Evolutionary conservation across 2,797 vertebrate genomes (phyloP).

Genomic region (Serranus cabrilla): DNA sequence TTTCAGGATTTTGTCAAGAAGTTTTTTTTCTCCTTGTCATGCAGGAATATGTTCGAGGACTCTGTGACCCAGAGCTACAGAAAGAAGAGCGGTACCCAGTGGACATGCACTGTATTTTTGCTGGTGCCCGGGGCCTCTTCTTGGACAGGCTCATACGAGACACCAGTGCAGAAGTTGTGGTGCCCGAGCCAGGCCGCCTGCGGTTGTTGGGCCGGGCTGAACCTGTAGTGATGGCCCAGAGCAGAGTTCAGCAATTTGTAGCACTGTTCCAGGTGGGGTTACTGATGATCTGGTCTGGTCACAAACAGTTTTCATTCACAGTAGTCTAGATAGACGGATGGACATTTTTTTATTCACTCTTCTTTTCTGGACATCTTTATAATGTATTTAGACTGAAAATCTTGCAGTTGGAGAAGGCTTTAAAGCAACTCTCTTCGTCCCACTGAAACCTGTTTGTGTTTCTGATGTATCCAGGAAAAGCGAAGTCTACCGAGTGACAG

Average conservation of each 20-base stretch:
- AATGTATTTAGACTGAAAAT: background rate
- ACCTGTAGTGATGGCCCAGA: conserved; percentile 96
- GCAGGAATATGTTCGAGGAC: conserved; percentile 95
- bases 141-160: conserved; percentile 92
- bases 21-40: conserved; percentile 22
- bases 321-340: background rate
- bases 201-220: conserved; percentile 90
- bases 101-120: conserved; percentile 98
- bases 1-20: background rate
- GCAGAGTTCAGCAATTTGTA: conserved; percentile 95
- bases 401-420: background rate
- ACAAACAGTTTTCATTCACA: too few species aligned
- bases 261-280: conserved; percentile 88
- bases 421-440: background rate
- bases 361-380: background rate
- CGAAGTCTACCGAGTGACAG: conserved; percentile 87
- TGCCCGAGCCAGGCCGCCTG: conserved; percentile 90
- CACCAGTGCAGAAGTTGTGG: conserved; percentile 93
- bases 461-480: conserved; percentile 80
- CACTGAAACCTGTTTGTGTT: conserved; percentile 5
- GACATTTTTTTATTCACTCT: background rate
- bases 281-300: background rate
- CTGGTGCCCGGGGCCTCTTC: conserved; percentile 91
- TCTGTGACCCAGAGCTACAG: conserved; percentile 96
- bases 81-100: conserved; percentile 93